Evolutionary conservation across 2,797 vertebrate species (phyloP).

Genomic region (Enteromius viviparus): DNA sequence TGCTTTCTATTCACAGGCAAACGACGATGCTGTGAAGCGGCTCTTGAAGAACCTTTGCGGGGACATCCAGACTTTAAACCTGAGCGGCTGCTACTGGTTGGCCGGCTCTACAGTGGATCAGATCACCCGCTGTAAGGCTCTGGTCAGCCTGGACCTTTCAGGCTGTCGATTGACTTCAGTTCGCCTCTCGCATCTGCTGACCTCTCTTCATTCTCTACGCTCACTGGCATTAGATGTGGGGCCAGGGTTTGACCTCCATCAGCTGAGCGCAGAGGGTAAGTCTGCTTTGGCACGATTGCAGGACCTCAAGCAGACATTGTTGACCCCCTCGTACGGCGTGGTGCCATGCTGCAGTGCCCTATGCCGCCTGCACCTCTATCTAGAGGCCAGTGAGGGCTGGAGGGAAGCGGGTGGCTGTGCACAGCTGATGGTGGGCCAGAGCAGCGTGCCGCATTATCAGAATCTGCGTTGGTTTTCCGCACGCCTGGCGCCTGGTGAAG

Average conservation of each 20-base stretch:
- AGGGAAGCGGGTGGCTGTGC: conserved; percentile 89
- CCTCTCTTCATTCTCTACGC: conserved; percentile 81
- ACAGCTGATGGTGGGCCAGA: conserved; percentile 96
- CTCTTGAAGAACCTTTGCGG: conserved; percentile 81
- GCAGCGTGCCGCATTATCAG: conserved; percentile 96
- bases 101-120: conserved; percentile 82
- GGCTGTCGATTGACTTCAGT: conserved; percentile 89
- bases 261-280: conserved; percentile 89
- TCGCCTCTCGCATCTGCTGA: conserved; percentile 89
- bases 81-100: conserved; percentile 95
- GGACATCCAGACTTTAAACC: conserved; percentile 87
- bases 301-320: conserved; percentile 91
- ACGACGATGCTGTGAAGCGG: conserved; percentile 80
- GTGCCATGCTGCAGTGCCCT: conserved; percentile 93
- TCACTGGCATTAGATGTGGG: conserved; percentile 90
- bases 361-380: conserved; percentile 66
- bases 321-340: conserved; percentile 91
- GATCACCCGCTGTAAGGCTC: conserved; percentile 82
- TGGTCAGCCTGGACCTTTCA: conserved; percentile 87
- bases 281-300: conserved; percentile 85
- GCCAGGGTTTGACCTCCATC: conserved; percentile 85
- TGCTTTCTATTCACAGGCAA: conserved; percentile 75
- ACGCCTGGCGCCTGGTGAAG: conserved; percentile 90
- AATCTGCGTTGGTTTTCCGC: conserved; percentile 92
- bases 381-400: conserved; percentile 77